Percentiles rank a stretch among this genome's conserved stretches.
Evolutionary conservation across 2,888 invertebrate species (phyloP).

Genomic region (Litoditis marina): DNA sequence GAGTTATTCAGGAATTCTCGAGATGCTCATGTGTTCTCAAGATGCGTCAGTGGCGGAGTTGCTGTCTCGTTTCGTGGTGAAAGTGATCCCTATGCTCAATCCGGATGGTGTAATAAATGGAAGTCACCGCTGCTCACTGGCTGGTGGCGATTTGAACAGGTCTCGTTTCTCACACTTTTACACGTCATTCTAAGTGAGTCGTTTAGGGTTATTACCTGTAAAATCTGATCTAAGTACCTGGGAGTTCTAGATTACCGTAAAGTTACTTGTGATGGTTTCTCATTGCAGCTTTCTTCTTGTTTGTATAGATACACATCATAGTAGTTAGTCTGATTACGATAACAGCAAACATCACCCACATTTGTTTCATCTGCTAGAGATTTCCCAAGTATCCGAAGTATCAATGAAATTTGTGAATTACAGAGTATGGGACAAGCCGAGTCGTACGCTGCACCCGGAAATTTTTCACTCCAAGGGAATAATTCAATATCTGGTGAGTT

Average conservation of each 20-base stretch:
- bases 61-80: constrained; percentile 76
- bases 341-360: no score
- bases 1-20: constrained; percentile 26
- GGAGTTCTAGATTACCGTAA: no score
- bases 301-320: no score
- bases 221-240: no score
- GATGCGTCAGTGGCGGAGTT: constrained; percentile 66
- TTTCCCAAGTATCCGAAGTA: neutral
- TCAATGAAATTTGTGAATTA: neutral
- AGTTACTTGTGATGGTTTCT: no score
- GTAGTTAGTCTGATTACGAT: no score
- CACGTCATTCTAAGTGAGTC: neutral
- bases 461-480: constrained; percentile 81
- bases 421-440: constrained; percentile 77
- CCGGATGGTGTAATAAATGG: constrained; percentile 76
- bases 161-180: no score
- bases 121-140: constrained; percentile 68
- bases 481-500: constrained; percentile 62
- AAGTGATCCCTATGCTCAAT: constrained; percentile 84
- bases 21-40: constrained; percentile 26
- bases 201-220: no score
- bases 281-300: no score
- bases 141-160: constrained; percentile 85
- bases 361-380: no score
- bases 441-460: constrained; percentile 84